Conservation (phyloP, 2,888 invertebrate genomes). For the Chymomyza procnemis region DNA sequence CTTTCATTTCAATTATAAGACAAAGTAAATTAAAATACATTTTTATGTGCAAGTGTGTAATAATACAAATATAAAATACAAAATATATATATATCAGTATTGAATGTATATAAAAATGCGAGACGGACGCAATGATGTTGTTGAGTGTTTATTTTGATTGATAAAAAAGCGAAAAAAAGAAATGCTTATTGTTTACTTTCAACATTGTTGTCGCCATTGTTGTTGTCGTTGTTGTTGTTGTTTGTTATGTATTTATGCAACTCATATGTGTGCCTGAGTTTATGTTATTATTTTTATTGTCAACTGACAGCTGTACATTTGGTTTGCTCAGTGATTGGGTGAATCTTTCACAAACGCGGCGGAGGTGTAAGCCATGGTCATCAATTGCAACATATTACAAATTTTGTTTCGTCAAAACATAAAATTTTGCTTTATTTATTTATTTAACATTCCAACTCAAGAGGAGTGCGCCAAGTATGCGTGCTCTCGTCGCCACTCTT, state of each 20-base stretch:
- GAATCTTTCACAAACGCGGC: too few species aligned
- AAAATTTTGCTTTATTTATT: too few species aligned
- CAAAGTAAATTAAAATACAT: not conserved
- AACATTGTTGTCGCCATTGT: not conserved
- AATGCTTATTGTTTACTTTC: constrained; percentile 2
- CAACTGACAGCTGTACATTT: constrained; percentile 26
- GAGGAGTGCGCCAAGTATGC: too few species aligned
- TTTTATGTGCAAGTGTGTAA: not conserved
- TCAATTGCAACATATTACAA: too few species aligned
- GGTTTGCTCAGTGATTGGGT: constrained; percentile 21
- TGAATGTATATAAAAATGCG: constrained; percentile 51
- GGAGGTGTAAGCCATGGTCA: too few species aligned
- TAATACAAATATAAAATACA: not conserved
- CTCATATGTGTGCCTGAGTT: not conserved
- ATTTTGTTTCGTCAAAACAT: too few species aligned
- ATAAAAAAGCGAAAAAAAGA: too few species aligned
- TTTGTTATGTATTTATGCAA: constrained; percentile 10
- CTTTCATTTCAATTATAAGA: constrained; percentile 59
- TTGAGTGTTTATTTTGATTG: constrained; percentile 67
- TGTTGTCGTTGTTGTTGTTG: constrained; percentile 40
- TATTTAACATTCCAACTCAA: too few species aligned
- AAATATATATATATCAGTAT: constrained; percentile 28
- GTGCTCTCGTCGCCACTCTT: too few species aligned
- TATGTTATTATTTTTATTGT: constrained; percentile 23
- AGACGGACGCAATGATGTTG: not conserved